Percentiles rank a stretch among this genome's conserved stretches.
Conservation (phyloP, 2,797 vertebrate genomes). For the Spinus olivaceus region DNA sequence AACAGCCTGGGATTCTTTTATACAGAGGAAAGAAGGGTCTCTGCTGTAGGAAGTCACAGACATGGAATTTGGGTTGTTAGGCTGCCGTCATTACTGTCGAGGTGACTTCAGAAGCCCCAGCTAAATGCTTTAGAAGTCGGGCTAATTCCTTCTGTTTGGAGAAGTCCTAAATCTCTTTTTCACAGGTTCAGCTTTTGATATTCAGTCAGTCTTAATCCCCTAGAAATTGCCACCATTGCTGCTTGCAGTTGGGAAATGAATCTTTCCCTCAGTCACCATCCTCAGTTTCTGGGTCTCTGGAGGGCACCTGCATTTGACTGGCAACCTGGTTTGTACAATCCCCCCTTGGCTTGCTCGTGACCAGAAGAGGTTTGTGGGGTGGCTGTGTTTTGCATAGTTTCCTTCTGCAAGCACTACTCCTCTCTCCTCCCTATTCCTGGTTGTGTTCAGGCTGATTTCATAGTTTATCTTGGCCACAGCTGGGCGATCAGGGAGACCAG, state of each 20-base stretch:
- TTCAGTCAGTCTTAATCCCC: not conserved
- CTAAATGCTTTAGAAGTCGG: not conserved
- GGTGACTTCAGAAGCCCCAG: not conserved
- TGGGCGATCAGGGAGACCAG: not conserved
- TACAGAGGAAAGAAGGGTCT: not conserved
- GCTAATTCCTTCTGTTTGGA: not conserved
- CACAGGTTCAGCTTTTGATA: not conserved
- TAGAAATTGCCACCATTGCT: not conserved
- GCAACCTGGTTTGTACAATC: not conserved
- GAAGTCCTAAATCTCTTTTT: not conserved
- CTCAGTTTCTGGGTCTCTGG: not conserved
- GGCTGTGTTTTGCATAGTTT: not conserved
- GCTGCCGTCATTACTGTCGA: not conserved
- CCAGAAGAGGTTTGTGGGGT: not conserved
- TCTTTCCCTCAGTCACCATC: not conserved
- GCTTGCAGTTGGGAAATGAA: not conserved
- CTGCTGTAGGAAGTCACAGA: not conserved
- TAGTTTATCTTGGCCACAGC: not conserved
- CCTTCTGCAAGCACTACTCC: not conserved
- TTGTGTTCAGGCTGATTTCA: not conserved
- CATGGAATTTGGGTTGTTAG: not conserved
- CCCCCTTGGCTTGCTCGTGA: fast-evolving
- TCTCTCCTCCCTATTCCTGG: not conserved
- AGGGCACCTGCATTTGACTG: not conserved
- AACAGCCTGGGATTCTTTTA: too few species aligned